Evolutionary conservation across 2,113 vertebrate species (phyloP).

Genomic region (Myodes glareolus): DNA sequence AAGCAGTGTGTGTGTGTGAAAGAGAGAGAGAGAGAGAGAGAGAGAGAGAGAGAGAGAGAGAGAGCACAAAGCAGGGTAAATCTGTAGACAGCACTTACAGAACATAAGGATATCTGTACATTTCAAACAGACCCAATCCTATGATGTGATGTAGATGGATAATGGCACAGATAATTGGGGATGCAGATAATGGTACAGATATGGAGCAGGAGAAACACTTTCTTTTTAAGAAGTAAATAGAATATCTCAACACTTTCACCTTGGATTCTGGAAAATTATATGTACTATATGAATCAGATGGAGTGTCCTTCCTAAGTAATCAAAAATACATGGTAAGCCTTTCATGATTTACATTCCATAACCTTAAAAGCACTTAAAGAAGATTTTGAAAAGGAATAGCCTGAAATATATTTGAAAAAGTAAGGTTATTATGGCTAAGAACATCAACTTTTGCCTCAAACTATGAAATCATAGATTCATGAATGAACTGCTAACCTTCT

Average conservation of each 20-base stretch:
- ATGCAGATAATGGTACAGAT: not conserved
- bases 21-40: not conserved
- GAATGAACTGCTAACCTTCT: not conserved
- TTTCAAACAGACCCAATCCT: not conserved
- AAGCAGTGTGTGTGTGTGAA: not conserved
- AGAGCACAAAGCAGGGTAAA: no score
- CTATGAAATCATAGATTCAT: slow-evolving; percentile 11
- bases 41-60: not conserved
- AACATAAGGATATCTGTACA: not conserved
- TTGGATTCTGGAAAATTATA: not conserved
- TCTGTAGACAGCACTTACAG: no score
- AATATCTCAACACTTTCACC: not conserved
- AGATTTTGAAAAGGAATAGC: not conserved
- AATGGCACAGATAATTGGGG: not conserved
- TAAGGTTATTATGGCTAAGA: not conserved
- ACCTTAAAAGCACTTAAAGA: slow-evolving; percentile 18
- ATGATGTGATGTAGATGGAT: fast-evolving
- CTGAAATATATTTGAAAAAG: not conserved
- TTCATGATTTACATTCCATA: not conserved
- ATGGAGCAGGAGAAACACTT: not conserved
- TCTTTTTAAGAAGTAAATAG: not conserved
- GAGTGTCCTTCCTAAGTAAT: not conserved
- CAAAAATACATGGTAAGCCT: not conserved
- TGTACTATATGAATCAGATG: not conserved
- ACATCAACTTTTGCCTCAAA: slow-evolving; percentile 24